A percentile compares a stretch with the other conserved stretches of the same genome.
Evolutionary conservation across 2,888 invertebrate species (phyloP).

Genomic region (Chrysodeixis includens): DNA sequence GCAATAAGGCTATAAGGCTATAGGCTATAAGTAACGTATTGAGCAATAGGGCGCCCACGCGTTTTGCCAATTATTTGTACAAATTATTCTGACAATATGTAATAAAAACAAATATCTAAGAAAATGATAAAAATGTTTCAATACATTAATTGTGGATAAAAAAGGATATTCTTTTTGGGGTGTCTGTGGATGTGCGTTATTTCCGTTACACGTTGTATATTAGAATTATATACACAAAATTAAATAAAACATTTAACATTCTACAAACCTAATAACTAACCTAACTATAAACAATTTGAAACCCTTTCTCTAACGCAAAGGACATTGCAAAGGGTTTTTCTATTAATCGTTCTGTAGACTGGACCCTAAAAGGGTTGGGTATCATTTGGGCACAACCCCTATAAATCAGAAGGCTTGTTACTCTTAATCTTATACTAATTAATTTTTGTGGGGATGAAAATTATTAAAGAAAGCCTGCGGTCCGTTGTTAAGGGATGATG

Average conservation of each 20-base stretch:
- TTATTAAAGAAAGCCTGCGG: slow-evolving; percentile 54
- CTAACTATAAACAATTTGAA: slow-evolving; percentile 25
- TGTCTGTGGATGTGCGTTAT: no score
- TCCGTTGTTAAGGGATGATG: slow-evolving; percentile 32
- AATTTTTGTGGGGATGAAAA: slow-evolving; percentile 68
- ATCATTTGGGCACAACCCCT: slow-evolving; percentile 61
- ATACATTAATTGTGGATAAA: no score
- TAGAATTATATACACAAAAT: background rate
- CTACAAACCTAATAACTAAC: background rate
- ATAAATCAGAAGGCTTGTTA: slow-evolving; percentile 73
- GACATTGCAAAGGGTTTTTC: slow-evolving; percentile 43
- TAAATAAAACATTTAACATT: background rate
- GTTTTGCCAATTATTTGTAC: no score
- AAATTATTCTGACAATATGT: no score
- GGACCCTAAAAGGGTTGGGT: slow-evolving; percentile 63
- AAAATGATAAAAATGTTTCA: no score
- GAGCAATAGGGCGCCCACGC: no score
- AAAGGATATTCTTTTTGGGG: no score
- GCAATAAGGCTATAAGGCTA: no score
- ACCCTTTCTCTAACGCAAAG: slow-evolving; percentile 33
- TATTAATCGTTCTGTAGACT: slow-evolving; percentile 28
- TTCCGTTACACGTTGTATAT: no score
- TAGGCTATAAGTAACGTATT: no score
- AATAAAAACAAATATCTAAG: no score
- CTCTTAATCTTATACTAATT: slow-evolving; percentile 73